These are phyloP conservation scores for Perithous albicinctus DNA, from an alignment of 2,888 invertebrate genomes.

Conservation along the genomic window DNA sequence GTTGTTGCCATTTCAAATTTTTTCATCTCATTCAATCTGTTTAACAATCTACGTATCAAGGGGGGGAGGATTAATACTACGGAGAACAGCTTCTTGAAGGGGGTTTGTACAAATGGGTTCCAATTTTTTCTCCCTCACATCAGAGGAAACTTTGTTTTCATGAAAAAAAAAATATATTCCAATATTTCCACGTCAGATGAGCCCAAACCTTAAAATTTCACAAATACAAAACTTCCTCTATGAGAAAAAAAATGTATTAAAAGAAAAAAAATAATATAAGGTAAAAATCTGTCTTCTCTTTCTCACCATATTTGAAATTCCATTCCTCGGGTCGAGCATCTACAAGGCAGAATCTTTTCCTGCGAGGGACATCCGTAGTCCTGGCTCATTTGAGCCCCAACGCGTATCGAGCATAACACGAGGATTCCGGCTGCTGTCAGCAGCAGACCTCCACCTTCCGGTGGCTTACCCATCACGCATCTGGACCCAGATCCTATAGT, in stretches of 20 bases:
- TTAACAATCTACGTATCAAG: too few species aligned
- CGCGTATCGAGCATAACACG: constrained; percentile 64
- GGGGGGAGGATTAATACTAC: too few species aligned
- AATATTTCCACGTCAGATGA: too few species aligned
- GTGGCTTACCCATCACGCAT: constrained; percentile 82
- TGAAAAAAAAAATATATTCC: too few species aligned
- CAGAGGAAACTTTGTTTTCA: too few species aligned
- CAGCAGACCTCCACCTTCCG: constrained; percentile 78
- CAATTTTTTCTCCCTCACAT: too few species aligned
- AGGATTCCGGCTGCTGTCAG: constrained; percentile 68
- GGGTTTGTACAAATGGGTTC: too few species aligned
- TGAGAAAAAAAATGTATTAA: neutral
- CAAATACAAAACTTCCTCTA: too few species aligned
- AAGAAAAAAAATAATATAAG: constrained; percentile 10
- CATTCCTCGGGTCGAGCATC: constrained; percentile 91
- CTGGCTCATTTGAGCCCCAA: constrained; percentile 74
- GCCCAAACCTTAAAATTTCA: too few species aligned
- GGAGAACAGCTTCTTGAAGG: too few species aligned
- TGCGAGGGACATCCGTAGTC: constrained; percentile 89
- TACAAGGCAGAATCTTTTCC: constrained; percentile 92
- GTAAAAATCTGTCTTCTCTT: neutral
- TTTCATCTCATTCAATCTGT: neutral
- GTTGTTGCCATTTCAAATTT: neutral
- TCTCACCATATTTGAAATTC: constrained; percentile 94
- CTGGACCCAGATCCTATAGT: constrained; percentile 71